Evolutionary conservation across 2,113 vertebrate genomes (phyloP).

Genomic region (Amblyornis subalaris): DNA sequence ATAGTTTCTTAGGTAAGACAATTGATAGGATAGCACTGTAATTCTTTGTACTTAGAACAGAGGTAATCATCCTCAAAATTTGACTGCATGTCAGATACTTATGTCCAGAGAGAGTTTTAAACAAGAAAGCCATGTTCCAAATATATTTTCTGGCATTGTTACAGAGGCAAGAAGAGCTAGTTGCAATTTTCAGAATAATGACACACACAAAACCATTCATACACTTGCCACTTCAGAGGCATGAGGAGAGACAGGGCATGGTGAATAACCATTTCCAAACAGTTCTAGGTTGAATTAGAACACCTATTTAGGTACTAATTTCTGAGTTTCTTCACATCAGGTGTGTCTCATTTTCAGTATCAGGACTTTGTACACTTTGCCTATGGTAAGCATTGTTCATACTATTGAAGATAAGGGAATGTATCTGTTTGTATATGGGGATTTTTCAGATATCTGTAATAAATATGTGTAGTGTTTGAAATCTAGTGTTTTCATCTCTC

Average conservation of each 20-base stretch:
- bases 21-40: neutral
- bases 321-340: neutral
- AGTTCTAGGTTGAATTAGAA: neutral
- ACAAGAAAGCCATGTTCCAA: neutral
- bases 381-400: neutral
- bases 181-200: conserved; percentile 15
- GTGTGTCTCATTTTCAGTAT: neutral
- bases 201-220: neutral
- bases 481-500: neutral
- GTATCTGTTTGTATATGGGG: neutral
- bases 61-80: conserved; percentile 15
- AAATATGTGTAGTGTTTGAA: neutral
- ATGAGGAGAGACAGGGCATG: neutral
- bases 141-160: neutral
- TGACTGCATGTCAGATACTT: neutral
- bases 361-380: neutral
- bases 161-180: neutral
- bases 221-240: neutral
- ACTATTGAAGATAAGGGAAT: neutral
- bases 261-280: conserved; percentile 4
- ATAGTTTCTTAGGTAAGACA: neutral
- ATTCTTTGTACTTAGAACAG: neutral
- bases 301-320: neutral
- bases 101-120: neutral
- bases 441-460: neutral